Base-by-base conservation (phyloP, 2,888 invertebrate genomes). In the Limnephilus rhombicus region DNA sequence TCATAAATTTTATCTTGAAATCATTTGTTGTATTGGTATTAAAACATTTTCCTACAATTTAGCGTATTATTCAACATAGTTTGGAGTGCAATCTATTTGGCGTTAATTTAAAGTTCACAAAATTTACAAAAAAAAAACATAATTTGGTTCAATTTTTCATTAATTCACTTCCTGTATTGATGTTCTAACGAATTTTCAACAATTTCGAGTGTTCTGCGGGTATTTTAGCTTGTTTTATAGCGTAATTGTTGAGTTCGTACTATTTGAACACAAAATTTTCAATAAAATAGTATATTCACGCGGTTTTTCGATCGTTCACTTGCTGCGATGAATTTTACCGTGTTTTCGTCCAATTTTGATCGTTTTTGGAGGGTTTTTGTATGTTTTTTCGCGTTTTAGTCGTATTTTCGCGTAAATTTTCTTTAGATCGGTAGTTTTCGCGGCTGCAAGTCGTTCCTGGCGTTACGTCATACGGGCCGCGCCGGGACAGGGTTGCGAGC, bases 381-480 rank as follows among this genome's bases (percentile, higher is more conserved):
- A 15, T 82, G 85, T 68, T 80, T 68, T 49, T 34, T 24, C 85
- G 80, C 82, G 90, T 31, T 90, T 53, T 87, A 81, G 87, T 37
- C 45, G 91, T 81, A 37, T 81, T 83, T 82, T 94, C 94, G 94
- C 94, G 94, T 93, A 91, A 93, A 11, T 80, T 89, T 31, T 80
- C 41, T 18, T n/a, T 80, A 11, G 88, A 18, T 68, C 34, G 45
- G 86, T 53, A 29, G 49, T 5, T 31, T 18, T 31, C n/a, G 13
- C 53, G 53, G 53, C 87, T 18, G n/a, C 24, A 94, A 94, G 94
- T 94, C 94, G 94, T 94, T 94, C 94, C 95, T 94, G 95, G 95
- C 90, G 91, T 88, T 89, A 85, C 88, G 92, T 80, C 87, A 90
- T 95, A 95, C 94, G 95, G 94, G 95, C 95, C 91, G 82, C 80